Conservation (phyloP, 2,888 invertebrate species). For the Galerucella calmariensis region DNA sequence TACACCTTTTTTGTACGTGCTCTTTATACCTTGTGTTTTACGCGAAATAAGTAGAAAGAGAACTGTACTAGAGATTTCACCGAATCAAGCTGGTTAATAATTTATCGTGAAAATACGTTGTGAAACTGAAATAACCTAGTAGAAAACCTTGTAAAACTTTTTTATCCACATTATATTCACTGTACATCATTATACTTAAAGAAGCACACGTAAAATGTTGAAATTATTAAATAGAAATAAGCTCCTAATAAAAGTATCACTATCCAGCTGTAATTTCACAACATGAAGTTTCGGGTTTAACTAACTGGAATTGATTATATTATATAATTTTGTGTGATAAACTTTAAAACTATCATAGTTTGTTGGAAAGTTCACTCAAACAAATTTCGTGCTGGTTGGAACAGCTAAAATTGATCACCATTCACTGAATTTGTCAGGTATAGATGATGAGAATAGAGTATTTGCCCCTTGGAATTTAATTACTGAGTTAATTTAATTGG, state of each 20-base stretch:
- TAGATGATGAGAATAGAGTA: conserved; percentile 23
- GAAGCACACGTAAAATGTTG: too few relatives aligned
- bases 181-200: too few relatives aligned
- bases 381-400: background rate
- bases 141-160: too few relatives aligned
- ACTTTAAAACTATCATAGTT: conserved; percentile 21
- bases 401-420: conserved; percentile 7
- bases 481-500: background rate
- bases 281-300: background rate
- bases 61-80: background rate
- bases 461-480: conserved; percentile 6
- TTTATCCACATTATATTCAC: too few relatives aligned
- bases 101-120: too few relatives aligned
- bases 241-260: background rate
- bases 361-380: background rate
- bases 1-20: conserved; percentile 9
- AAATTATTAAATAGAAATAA: background rate
- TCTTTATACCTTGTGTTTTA: background rate
- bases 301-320: background rate
- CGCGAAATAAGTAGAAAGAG: background rate
- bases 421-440: conserved; percentile 29
- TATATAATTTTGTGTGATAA: conserved; percentile 28
- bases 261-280: background rate
- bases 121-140: too few relatives aligned
- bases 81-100: too few relatives aligned